Evolutionary conservation across 2,888 invertebrate genomes (phyloP).

Genomic region (Acronicta alni): DNA sequence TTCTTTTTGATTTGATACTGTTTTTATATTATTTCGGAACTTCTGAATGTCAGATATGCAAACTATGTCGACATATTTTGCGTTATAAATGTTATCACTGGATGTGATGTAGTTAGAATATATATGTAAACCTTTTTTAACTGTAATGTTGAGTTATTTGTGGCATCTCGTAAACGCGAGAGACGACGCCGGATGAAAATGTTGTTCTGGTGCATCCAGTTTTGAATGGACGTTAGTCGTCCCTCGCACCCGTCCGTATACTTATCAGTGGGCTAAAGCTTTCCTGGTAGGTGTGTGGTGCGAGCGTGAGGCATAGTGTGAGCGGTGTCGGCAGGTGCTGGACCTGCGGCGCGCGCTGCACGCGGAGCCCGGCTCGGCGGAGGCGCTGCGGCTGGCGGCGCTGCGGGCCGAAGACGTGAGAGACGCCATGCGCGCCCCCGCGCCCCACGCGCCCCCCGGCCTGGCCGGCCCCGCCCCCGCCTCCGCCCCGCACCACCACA

Average conservation of each 20-base stretch:
- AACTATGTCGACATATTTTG: constrained; percentile 14
- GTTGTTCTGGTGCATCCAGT: not conserved
- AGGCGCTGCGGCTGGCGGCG: constrained; percentile 88
- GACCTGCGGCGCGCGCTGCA: constrained; percentile 94
- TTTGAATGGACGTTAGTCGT: not conserved
- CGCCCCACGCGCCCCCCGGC: constrained; percentile 50
- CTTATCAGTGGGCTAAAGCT: constrained; percentile 52
- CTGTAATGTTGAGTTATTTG: constrained; percentile 30
- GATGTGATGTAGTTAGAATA: constrained; percentile 31
- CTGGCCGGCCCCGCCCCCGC: constrained; percentile 66
- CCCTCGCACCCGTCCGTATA: constrained; percentile 32
- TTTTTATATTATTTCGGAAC: constrained; percentile 44
- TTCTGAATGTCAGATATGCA: constrained; percentile 40
- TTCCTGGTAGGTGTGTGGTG: constrained; percentile 15
- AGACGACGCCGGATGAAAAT: constrained; percentile 27
- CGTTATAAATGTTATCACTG: constrained; percentile 19
- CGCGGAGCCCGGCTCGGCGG: constrained; percentile 91
- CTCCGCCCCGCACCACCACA: constrained; percentile 84
- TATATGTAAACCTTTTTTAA: constrained; percentile 25
- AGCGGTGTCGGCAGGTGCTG: constrained; percentile 91
- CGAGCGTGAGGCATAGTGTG: constrained; percentile 39
- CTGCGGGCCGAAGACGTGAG: constrained; percentile 88
- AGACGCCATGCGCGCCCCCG: constrained; percentile 77
- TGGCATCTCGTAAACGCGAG: constrained; percentile 30
- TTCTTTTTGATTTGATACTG: constrained; percentile 56